Evolutionary conservation across 2,113 vertebrate species (phyloP).

Genomic region (Emberiza fucata): DNA sequence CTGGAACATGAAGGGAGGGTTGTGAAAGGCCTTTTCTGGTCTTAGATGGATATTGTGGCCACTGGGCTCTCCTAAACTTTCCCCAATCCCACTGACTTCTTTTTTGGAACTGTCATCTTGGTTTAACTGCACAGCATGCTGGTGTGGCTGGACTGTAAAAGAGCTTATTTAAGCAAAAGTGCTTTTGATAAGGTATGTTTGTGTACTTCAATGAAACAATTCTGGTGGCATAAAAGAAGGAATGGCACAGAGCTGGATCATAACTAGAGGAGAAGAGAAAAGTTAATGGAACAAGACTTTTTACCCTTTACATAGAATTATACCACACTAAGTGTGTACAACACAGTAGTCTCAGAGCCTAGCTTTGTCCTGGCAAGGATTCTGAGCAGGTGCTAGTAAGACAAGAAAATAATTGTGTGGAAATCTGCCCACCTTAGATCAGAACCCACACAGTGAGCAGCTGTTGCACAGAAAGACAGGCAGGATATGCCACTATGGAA

Average conservation of each 20-base stretch:
- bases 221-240: neutral
- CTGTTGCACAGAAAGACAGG: neutral
- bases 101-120: neutral
- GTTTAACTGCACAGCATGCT: neutral
- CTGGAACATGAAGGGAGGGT: neutral
- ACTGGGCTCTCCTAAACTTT: neutral
- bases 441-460: neutral
- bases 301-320: neutral
- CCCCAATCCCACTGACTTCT: neutral
- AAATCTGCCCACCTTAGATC: neutral
- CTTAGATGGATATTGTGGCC: neutral
- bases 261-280: neutral
- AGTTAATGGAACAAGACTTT: neutral
- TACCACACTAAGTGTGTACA: neutral
- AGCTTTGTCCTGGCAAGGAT: neutral
- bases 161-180: neutral
- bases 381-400: neutral
- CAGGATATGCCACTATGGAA: neutral
- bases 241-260: neutral
- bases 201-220: neutral
- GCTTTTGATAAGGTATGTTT: neutral
- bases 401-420: neutral
- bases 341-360: neutral
- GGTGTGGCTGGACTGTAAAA: neutral
- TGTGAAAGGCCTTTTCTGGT: neutral